A percentile compares a stretch with the other conserved stretches of the same genome.
These are phyloP conservation scores for Drosophila eohydei DNA, from an alignment of 2,888 invertebrate genomes.

Conservation along the genomic window DNA sequence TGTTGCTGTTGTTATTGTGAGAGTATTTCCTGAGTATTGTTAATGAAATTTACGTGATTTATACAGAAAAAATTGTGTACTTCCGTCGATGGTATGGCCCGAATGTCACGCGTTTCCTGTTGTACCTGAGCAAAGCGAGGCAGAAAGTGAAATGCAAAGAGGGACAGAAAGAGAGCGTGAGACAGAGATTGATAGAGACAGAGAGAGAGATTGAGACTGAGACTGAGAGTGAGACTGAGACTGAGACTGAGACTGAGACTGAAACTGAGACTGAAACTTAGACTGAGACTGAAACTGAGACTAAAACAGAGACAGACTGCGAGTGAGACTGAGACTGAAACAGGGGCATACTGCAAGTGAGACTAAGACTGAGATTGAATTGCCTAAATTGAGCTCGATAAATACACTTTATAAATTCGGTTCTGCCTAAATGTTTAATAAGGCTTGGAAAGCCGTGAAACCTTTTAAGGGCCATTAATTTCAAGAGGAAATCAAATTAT, in stretches of 20 bases:
- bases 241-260: background rate
- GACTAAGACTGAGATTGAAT: background rate
- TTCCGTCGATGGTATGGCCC: slow-evolving; percentile 29
- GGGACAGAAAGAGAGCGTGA: background rate
- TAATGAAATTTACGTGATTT: slow-evolving; percentile 75
- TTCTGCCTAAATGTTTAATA: background rate
- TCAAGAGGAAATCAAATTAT: background rate
- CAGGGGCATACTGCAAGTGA: background rate
- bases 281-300: background rate
- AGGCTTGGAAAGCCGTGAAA: background rate
- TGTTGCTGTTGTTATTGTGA: slow-evolving; percentile 13
- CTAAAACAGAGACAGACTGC: background rate
- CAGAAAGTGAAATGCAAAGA: background rate
- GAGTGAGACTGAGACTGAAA: background rate
- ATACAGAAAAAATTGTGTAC: slow-evolving; percentile 31
- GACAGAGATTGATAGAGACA: background rate
- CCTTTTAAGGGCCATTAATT: background rate
- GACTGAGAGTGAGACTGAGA: background rate
- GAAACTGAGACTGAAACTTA: background rate
- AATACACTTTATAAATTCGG: no score
- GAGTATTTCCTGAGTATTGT: slow-evolving; percentile 42
- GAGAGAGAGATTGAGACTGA: background rate
- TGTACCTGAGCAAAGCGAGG: slow-evolving; percentile 11
- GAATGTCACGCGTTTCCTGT: slow-evolving; percentile 64
- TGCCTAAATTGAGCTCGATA: no score